Percentiles rank a stretch among this genome's conserved stretches.
phyloP scores from a whole-genome alignment of 1,140 invertebrate species.

The Zaprionus camerounensis region DNA sequence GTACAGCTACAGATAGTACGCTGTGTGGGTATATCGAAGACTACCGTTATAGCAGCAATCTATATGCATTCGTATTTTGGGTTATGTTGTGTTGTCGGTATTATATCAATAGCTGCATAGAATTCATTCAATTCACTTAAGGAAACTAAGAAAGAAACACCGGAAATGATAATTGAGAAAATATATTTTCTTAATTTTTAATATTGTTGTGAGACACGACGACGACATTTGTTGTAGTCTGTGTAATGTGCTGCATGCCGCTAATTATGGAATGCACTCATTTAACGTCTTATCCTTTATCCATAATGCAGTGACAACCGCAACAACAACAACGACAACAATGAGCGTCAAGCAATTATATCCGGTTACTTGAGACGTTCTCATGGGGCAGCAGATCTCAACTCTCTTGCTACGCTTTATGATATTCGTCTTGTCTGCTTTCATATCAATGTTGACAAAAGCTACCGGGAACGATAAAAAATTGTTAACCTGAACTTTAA shows the following conservation, averaged over 20 bases:
- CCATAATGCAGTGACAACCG: slow-evolving; percentile 36
- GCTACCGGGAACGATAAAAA: background rate
- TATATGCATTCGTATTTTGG: slow-evolving; percentile 23
- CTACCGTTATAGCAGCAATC: slow-evolving; percentile 40
- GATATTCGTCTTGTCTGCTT: slow-evolving; percentile 21
- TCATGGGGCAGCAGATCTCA: slow-evolving; percentile 6
- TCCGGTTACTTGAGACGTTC: slow-evolving; percentile 76
- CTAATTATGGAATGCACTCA: slow-evolving; percentile 81
- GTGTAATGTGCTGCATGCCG: slow-evolving; percentile 44
- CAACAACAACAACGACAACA: slow-evolving; percentile 38
- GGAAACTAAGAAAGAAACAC: slow-evolving; percentile 25
- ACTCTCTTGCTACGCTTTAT: background rate
- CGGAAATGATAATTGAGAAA: slow-evolving; percentile 81
- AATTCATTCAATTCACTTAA: slow-evolving; percentile 19
- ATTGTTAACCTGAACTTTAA: background rate
- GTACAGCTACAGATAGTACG: slow-evolving; percentile 15
- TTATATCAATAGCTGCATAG: slow-evolving; percentile 38
- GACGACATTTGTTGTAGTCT: background rate
- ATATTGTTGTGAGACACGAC: slow-evolving; percentile 32
- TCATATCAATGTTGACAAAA: background rate
- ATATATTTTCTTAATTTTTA: slow-evolving; percentile 64
- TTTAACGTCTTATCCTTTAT: slow-evolving; percentile 70
- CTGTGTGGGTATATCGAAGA: slow-evolving; percentile 16
- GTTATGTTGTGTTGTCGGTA: slow-evolving; percentile 22
- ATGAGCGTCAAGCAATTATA: slow-evolving; percentile 64